Base-by-base conservation (phyloP, 92 coral and sea anemone genomes). In the Muricea muricata region DNA sequence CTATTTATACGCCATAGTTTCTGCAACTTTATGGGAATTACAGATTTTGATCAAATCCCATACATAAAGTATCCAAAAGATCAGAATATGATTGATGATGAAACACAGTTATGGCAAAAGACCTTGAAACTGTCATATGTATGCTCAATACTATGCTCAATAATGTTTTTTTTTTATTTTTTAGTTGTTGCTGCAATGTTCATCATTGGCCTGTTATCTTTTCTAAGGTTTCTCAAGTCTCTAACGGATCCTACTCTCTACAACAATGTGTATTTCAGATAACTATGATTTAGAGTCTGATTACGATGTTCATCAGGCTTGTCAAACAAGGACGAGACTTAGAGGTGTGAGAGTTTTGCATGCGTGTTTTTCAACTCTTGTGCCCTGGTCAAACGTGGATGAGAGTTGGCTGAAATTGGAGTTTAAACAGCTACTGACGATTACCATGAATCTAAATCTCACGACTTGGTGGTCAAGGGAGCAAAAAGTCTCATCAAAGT, bases 21-120 rank as follows among this genome's bases (percentile, higher is more conserved):
- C 65, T 97, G 99, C 90, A 97, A 97, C 88, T 92, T 88, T 50
- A 97, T 97, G 99, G 99, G 99, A 33, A 93, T 93, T 70, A 98
- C 99, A 34, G 90, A 89, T 4, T 30, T 97, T 46, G 95, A 93
- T 6, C 92, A 93, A 73, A 88, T 97, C 26, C 97, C 98, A 15
- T 31, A 89, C 31, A 90, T 97, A 11, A 90, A 82, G 79, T 87
- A 92, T 67, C 97, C 99, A 41, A 86, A 87, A 48, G 41, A 97
- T 95, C n/a, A n/a, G n/a, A n/a, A n/a, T n/a, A n/a, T n/a, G n/a
- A n/a, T n/a, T n/a, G n/a, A n/a, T n/a, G n/a, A n/a, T n/a, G n/a
- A 86, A 86, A 93, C 73, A 48, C 56, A 48, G 3, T 8, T 15
- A 11, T 17, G 20, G 41, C 9, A 18, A 10, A 37, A 23, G 35